Percentiles rank a stretch among this genome's conserved stretches.
Evolutionary conservation across 2,888 invertebrate species (phyloP).

Genomic region (Spodoptera picta): DNA sequence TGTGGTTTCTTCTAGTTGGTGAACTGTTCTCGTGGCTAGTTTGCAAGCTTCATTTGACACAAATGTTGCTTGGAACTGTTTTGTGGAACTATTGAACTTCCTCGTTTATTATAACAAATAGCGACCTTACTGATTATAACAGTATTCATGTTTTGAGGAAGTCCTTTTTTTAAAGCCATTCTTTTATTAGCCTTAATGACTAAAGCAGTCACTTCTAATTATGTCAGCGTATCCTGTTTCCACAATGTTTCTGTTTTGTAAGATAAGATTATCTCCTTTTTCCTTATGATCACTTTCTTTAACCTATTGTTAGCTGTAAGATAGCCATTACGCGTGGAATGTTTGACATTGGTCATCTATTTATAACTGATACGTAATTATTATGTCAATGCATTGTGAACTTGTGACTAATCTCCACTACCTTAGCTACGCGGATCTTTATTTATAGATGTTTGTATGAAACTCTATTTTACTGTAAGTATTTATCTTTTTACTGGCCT

Average conservation of each 20-base stretch:
- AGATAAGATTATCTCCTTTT: slow-evolving; percentile 6
- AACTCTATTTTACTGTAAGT: slow-evolving; percentile 2
- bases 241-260: neutral
- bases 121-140: too few species aligned
- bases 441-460: slow-evolving; percentile 8
- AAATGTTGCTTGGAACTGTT: slow-evolving; percentile 7
- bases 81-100: slow-evolving; percentile 2
- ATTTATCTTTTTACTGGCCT: slow-evolving; percentile 2
- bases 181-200: too few species aligned
- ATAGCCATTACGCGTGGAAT: slow-evolving; percentile 21
- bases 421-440: slow-evolving; percentile 2
- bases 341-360: slow-evolving; percentile 44
- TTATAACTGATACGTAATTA: slow-evolving; percentile 49
- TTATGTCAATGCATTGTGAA: slow-evolving; percentile 36
- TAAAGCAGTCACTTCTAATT: too few species aligned
- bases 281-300: slow-evolving; percentile 3
- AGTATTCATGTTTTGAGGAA: too few species aligned
- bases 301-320: slow-evolving; percentile 9
- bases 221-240: neutral
- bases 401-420: slow-evolving; percentile 31
- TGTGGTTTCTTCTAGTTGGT: slow-evolving; percentile 48
- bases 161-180: too few species aligned
- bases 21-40: slow-evolving; percentile 13
- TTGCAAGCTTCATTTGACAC: slow-evolving; percentile 26
- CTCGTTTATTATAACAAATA: too few species aligned